Base-by-base conservation (phyloP, 2,888 invertebrate genomes). In the Escarpia spicata region DNA sequence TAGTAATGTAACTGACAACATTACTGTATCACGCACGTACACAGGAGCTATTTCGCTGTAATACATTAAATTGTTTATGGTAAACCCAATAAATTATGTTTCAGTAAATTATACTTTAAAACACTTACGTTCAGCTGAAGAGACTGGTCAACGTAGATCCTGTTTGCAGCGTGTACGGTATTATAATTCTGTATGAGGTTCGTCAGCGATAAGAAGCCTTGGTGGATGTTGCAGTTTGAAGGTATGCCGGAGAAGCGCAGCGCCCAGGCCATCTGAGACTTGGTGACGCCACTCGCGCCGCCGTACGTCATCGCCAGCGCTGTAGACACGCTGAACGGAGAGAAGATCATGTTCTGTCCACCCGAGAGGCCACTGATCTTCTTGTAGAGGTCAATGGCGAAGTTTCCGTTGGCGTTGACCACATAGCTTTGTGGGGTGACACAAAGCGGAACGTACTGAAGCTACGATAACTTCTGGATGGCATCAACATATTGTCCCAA, bases 331-430 rank as follows among this genome's bases (percentile, higher is more conserved):
- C 75, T 75, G 75, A 26, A 75, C 75, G 75, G 75, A 26, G 75
- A 75, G 75, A 75, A 75, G 75, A 75, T 75, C 75, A 75, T 75
- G 75, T 75, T 75, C 75, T 75, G 26, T 75, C 75, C 75, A 26
- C 19, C 26, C 26, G n/a, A 75, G 75, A 6, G 19, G 75, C 75
- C 19, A 6, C 75, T 4, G 75, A 75, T 19, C 75, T 75, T 75
- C 26, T 75, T 75, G 75, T 75, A 75, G 75, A 75, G 75, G 3
- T 6, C 75, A 75, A 75, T 19, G 75, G 26, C 75, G 75, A 75
- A 75, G 19, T 75, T 75, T 19, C 75, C n/a, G 6, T 75, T 75
- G 75, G 75, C 75, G 19, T 75, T 75, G 75, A 75, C 75, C 19
- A 75, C 75, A 12, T 52, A 12, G 8, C 12, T 52, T 3, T 52